phyloP scores from a whole-genome alignment of 2,113 vertebrate genomes.

The Mustelus asterias region DNA sequence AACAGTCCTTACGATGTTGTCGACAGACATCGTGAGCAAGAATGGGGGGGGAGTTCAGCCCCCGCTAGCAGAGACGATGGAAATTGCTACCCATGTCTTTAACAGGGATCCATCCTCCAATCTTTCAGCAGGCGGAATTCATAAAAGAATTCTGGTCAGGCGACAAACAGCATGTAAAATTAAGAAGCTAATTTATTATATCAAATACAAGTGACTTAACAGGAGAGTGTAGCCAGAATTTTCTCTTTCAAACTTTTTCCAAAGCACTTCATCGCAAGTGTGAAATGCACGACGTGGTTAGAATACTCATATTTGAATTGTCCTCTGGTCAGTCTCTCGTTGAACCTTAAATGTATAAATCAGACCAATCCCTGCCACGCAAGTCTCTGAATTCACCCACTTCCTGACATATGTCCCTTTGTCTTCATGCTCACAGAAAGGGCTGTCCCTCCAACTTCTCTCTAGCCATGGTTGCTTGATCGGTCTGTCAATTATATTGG shows the following conservation, averaged over 20 bases:
- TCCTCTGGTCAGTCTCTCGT: neutral
- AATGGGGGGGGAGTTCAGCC: neutral
- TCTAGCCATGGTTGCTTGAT: neutral
- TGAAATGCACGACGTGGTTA: neutral
- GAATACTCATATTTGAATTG: neutral
- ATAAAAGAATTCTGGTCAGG: neutral
- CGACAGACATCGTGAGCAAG: neutral
- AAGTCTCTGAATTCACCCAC: neutral
- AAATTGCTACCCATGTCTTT: neutral
- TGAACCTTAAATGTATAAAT: neutral
- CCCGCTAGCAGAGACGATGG: neutral
- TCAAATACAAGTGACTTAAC: neutral
- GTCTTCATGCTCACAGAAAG: neutral
- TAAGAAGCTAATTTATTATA: neutral
- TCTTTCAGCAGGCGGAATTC: neutral
- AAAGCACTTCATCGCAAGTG: neutral
- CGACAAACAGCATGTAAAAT: neutral
- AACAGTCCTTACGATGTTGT: neutral
- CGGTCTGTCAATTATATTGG: neutral
- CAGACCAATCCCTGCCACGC: neutral
- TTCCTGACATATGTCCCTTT: neutral
- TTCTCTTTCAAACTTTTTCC: neutral
- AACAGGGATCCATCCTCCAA: neutral
- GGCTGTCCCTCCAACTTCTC: neutral
- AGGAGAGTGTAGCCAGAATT: neutral